Conservation (phyloP, 1,140 invertebrate species). For the Condylostylus longicornis region DNA sequence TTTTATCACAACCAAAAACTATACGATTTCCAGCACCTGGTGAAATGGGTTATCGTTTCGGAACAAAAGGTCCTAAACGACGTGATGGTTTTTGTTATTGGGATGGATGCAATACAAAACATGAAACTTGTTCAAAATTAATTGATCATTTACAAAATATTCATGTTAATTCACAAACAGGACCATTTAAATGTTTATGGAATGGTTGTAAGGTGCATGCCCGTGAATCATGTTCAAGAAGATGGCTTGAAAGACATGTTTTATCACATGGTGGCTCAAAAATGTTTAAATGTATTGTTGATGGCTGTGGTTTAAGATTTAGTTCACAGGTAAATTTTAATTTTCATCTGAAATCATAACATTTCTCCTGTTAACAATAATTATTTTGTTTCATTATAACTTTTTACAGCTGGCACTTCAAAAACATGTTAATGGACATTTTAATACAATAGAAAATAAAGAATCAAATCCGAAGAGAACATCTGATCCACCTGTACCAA, state of each 20-base stretch:
- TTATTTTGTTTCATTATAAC: background rate
- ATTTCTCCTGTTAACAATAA: background rate
- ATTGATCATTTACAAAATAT: constrained; percentile 80
- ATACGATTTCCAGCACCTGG: constrained; percentile 51
- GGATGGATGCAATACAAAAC: constrained; percentile 64
- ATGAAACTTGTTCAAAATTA: constrained; percentile 61
- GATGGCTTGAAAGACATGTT: constrained; percentile 87
- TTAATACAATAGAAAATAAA: constrained; percentile 50
- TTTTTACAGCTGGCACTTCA: constrained; percentile 58
- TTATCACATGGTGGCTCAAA: constrained; percentile 84
- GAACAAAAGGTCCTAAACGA: constrained; percentile 23
- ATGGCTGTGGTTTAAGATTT: constrained; percentile 79
- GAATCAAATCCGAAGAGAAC: constrained; percentile 44
- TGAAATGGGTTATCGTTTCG: constrained; percentile 25
- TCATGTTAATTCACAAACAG: constrained; percentile 73
- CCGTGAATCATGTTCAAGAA: constrained; percentile 72
- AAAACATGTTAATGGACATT: constrained; percentile 87
- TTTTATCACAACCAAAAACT: constrained; percentile 58
- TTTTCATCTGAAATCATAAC: background rate
- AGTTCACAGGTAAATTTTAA: constrained; percentile 60
- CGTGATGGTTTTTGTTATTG: constrained; percentile 57
- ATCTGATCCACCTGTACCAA: constrained; percentile 42
- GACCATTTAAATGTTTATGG: constrained; percentile 81
- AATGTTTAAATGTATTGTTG: constrained; percentile 89
- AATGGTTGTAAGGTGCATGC: constrained; percentile 88